These are phyloP conservation scores for Scrobipalpa atriplicella DNA, from an alignment of 2,888 invertebrate species.

Conservation along the genomic window DNA sequence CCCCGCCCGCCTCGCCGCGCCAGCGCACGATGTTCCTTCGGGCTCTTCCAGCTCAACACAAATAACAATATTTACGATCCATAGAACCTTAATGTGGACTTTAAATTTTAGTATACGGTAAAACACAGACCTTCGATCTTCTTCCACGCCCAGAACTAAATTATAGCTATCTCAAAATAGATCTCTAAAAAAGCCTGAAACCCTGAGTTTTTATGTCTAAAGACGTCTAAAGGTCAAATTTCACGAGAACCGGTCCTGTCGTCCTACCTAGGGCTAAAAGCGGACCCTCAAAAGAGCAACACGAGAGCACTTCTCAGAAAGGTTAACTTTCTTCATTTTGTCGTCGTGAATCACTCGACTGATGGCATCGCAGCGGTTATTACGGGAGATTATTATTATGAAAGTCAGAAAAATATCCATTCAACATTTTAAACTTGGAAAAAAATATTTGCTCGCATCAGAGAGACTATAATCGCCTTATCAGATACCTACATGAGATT, in stretches of 20 bases:
- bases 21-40: constrained; percentile 56
- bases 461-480: constrained; percentile 9
- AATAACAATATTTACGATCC: constrained; percentile 48
- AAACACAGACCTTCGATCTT: constrained; percentile 4
- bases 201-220: background rate
- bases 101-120: constrained; percentile 11
- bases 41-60: constrained; percentile 45
- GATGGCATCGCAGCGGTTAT: constrained; percentile 11
- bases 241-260: constrained; percentile 17
- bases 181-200: background rate
- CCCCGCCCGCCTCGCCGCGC: constrained; percentile 42
- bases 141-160: background rate
- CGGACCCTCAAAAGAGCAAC: constrained; percentile 22
- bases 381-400: constrained; percentile 13
- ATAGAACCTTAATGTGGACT: constrained; percentile 29
- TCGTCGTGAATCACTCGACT: constrained; percentile 3
- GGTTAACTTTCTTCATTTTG: constrained; percentile 25
- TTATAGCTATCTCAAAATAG: background rate
- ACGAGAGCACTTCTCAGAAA: constrained; percentile 25
- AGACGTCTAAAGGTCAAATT: constrained; percentile 26
- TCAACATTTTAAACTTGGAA: background rate
- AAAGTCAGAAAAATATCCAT: constrained; percentile 4
- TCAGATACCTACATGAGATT: constrained; percentile 11
- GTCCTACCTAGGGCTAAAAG: constrained; percentile 26
- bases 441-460: background rate